Base-by-base conservation (phyloP, 2,113 vertebrate genomes). In the Glaucomys volans region DNA sequence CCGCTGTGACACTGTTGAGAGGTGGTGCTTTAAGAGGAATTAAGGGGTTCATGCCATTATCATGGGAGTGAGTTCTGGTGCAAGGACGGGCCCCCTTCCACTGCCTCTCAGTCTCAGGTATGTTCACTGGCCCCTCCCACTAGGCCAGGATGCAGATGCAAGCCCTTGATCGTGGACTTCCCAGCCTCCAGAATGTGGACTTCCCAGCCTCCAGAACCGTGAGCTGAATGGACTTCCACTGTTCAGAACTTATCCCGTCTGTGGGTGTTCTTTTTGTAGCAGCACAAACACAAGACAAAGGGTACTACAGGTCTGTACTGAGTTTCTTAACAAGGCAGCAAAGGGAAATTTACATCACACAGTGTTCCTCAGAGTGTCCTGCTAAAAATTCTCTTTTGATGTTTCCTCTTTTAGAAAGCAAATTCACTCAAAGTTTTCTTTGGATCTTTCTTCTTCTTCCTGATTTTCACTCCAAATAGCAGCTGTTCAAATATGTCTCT, bases 351-450 rank as follows among this genome's bases (percentile, higher is more conserved):
- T 1, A 66, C 4, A 85, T 42, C 50, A 84, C 28, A 93, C 44
- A 22, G 2, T 24, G 18, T 52, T 92, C 75, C 86, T 20, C 50
- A 89, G 96, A 90, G 42, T 40, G 14, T 4, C 44, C 44, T 42
- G 52, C 72, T 91, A 85, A 94, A 87, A 14, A 74, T 79, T 87
- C 42, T 57, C 84, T 93, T 94, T 42, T 30, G 30, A 57, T 71
- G 69, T 35, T 50, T 93, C 44, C 44, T 89, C 82, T 89, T 92
- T 90, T 42, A 82, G 83, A 89, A 96, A 80, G 81, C 69, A 94
- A 42, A 80, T 42, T 80, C n/a, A 84, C 24, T 40, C 37, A 69
- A 90, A 52, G 17, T 74, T 82, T 76, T 77, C 62, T 79, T 64
- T 83, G 89, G 72, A 47, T 32, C 37, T 64, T 90, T 74, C 79